These are phyloP conservation scores for Tipula lateralis DNA, from an alignment of 2,888 invertebrate species.

Conservation along the genomic window DNA sequence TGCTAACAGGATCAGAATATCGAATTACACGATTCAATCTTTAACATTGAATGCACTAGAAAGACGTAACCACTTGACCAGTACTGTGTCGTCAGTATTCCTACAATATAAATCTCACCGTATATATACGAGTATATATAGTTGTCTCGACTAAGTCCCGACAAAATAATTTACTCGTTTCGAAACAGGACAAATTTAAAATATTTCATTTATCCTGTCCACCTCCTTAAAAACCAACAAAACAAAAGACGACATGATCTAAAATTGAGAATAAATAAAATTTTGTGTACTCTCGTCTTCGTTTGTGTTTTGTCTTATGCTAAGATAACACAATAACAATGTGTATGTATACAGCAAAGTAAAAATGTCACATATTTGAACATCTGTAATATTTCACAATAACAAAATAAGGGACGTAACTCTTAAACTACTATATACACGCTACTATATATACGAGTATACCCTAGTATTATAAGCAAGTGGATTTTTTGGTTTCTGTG, in stretches of 20 bases:
- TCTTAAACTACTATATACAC: not conserved
- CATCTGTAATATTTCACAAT: conserved; percentile 19
- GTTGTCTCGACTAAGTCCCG: not conserved
- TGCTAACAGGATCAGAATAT: too few relatives aligned
- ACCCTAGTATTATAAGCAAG: not conserved
- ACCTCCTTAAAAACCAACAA: not conserved
- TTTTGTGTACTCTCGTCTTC: not conserved
- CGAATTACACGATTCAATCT: too few relatives aligned
- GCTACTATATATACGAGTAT: not conserved
- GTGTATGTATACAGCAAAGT: not conserved
- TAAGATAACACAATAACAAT: not conserved
- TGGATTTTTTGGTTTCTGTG: not conserved
- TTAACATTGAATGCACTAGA: too few relatives aligned
- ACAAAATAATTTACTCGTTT: not conserved
- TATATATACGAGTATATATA: not conserved
- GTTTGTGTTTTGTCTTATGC: not conserved
- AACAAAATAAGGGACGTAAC: conserved; percentile 1
- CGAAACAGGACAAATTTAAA: not conserved
- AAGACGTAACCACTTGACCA: not conserved
- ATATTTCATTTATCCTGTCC: not conserved
- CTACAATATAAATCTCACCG: not conserved
- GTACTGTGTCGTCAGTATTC: not conserved
- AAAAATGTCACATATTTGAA: not conserved
- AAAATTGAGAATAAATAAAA: not conserved
- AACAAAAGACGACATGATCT: not conserved